Base-by-base conservation (phyloP, 2,797 vertebrate species). In the Babyrousa celebensis region DNA sequence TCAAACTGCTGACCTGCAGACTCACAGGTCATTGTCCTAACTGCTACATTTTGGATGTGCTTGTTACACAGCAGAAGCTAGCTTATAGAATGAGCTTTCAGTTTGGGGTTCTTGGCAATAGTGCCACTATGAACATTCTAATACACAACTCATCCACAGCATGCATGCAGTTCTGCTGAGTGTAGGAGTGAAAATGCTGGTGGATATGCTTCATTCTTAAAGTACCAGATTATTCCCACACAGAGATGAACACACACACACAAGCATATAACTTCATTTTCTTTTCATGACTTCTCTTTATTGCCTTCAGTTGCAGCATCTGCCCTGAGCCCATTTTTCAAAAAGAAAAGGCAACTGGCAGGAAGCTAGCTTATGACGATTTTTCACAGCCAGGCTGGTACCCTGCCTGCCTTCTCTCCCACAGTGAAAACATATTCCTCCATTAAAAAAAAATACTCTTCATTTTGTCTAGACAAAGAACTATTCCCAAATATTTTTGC, bases 221-320 rank as follows among this genome's bases (percentile, higher is more conserved):
- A 94, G 54, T 68, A 79, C 25, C 71, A 93, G 83, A 67, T 85
- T 85, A 91, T 29, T 83, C 43, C 79, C 32, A 91, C 12, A 84
- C 9, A 27, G 21, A 62, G 32, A 78, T 21, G 25, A 85, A 56
- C n/a, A 88, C 23, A 63, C 32, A 63, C 40, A 67, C 71, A 56
- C 72, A 90, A 18, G 60, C 43, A 75, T 1, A 78, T 4, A 72
- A 29, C 70, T 92, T 92, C 36, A 21, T 85, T 80, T 95, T 85
- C 89, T 79, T 96, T 75, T 83, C 78, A 78, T 78, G 74, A 75
- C 23, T 94, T 97, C 29, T 85, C n/a, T 96, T 96, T 96, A 63
- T 94, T 85, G 18, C 23, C 68, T 94, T 96, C 60, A 72, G 25
- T 83, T 96, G 29, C 18, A 96, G 48, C 72, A 95, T 93, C 40